Evolutionary conservation across 2,888 invertebrate genomes (phyloP).

Genomic region (Diarsia brunnea): DNA sequence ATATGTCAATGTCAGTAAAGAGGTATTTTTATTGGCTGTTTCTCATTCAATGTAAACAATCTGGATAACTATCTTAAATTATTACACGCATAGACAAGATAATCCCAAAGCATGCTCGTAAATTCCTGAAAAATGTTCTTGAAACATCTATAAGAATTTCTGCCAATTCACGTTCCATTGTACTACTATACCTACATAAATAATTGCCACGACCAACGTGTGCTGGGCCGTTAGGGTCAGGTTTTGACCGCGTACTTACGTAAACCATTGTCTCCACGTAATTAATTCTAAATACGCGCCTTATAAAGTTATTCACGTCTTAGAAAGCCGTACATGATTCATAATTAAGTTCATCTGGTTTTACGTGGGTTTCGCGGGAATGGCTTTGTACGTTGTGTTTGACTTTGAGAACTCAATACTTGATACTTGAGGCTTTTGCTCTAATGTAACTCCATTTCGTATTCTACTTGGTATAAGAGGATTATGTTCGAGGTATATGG

Average conservation of each 20-base stretch:
- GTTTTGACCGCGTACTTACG: constrained; percentile 70
- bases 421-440: constrained; percentile 6
- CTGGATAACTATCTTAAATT: neutral
- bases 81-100: neutral
- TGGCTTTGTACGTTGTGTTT: constrained; percentile 37
- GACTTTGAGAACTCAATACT: constrained; percentile 57
- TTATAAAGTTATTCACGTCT: constrained; percentile 74
- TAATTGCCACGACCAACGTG: constrained; percentile 28
- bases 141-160: constrained; percentile 13
- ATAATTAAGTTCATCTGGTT: constrained; percentile 66
- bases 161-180: constrained; percentile 27
- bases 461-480: constrained; percentile 34
- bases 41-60: neutral
- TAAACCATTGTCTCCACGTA: constrained; percentile 75
- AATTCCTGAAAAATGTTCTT: constrained; percentile 2
- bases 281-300: constrained; percentile 72
- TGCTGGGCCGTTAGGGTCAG: constrained; percentile 63
- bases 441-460: constrained; percentile 29
- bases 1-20: neutral
- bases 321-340: constrained; percentile 65
- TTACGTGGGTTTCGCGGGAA: constrained; percentile 52
- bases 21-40: neutral
- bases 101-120: neutral
- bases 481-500: constrained; percentile 28
- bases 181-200: constrained; percentile 45